Conservation (phyloP, 1,140 invertebrate genomes). For the Drosophila erecta region DNA sequence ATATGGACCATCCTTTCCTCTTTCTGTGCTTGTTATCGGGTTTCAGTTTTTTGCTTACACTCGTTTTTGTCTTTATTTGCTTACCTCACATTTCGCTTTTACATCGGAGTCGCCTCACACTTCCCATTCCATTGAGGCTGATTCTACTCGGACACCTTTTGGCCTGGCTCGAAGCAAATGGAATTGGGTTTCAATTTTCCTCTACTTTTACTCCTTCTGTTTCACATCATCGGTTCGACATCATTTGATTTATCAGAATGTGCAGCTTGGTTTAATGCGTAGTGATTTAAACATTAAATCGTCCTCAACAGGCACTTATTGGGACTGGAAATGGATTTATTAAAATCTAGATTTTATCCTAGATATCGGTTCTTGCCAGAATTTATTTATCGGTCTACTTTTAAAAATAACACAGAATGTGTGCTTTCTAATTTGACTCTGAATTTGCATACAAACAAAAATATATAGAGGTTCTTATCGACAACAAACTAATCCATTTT, state of each 20-base stretch:
- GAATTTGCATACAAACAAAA: too few species aligned
- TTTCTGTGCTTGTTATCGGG: conserved; percentile 23
- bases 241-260: conserved; percentile 43
- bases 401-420: too few species aligned
- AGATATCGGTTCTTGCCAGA: too few species aligned
- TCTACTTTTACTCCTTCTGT: conserved; percentile 11
- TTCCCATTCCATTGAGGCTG: conserved; percentile 21
- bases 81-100: conserved; percentile 39
- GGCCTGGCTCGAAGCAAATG: conserved; percentile 44
- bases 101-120: conserved; percentile 40
- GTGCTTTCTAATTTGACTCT: too few species aligned
- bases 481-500: neutral
- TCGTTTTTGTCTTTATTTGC: conserved; percentile 42
- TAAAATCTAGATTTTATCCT: neutral
- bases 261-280: conserved; percentile 18
- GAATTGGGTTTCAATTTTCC: conserved; percentile 51
- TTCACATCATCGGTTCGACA: conserved; percentile 31
- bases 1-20: conserved; percentile 17
- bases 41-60: conserved; percentile 10
- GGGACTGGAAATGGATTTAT: neutral
- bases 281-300: conserved; percentile 22
- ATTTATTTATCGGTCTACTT: too few species aligned
- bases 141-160: conserved; percentile 58
- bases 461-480: too few species aligned
- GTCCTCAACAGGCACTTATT: conserved; percentile 6